Evolutionary conservation across 2,888 invertebrate species (phyloP).

Genomic region (Perithous albicinctus): DNA sequence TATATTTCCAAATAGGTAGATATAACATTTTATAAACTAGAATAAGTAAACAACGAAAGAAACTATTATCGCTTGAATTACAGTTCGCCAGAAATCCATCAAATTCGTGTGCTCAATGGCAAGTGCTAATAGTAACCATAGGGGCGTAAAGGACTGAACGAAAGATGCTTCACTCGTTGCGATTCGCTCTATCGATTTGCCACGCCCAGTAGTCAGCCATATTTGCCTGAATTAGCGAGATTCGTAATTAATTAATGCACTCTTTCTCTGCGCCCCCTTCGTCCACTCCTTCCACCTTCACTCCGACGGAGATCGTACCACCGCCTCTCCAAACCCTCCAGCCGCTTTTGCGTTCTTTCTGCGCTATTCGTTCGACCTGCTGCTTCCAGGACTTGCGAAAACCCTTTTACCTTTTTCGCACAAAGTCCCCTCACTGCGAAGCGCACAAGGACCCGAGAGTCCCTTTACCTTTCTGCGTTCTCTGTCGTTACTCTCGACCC

Average conservation of each 20-base stretch:
- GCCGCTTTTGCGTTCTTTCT: conserved; percentile 41
- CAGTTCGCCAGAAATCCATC: too few relatives aligned
- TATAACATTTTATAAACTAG: too few relatives aligned
- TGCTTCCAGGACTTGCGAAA: conserved; percentile 49
- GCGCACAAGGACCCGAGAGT: conserved; percentile 43
- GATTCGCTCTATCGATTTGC: conserved; percentile 74
- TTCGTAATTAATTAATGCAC: conserved; percentile 80
- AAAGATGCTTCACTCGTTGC: conserved; percentile 58
- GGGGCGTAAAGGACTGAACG: conserved; percentile 15
- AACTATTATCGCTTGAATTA: too few relatives aligned
- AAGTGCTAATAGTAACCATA: not conserved
- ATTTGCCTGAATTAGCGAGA: conserved; percentile 79
- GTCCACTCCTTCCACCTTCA: conserved; percentile 15
- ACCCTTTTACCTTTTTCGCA: conserved; percentile 61
- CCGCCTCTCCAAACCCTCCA: conserved; percentile 16
- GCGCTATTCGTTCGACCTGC: conserved; percentile 30
- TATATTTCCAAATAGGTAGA: too few relatives aligned
- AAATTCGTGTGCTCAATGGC: not conserved
- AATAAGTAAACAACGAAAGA: too few relatives aligned
- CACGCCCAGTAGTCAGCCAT: conserved; percentile 80
- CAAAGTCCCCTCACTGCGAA: conserved; percentile 38
- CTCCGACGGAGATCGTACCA: conserved; percentile 56
- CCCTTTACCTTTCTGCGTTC: conserved; percentile 21
- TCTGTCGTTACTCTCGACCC: conserved; percentile 22
- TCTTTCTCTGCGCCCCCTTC: conserved; percentile 59